Evolutionary conservation across 2,113 vertebrate species (phyloP), one percentile per base, ranked within the genome.

Genomic region (Zosterops borbonicus): DNA sequence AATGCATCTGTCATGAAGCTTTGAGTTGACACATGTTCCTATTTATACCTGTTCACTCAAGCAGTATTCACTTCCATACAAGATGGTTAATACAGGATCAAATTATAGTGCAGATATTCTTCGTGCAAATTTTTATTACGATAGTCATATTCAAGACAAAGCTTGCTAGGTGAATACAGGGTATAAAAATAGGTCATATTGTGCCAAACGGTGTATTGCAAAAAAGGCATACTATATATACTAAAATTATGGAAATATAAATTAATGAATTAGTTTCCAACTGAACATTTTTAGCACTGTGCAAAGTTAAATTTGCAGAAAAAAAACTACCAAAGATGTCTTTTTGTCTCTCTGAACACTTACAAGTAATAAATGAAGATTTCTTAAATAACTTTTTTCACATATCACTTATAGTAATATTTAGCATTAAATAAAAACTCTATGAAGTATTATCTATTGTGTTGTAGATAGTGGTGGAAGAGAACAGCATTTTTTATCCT

Each of bases 11-110:
- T 96, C 94, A 93, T 80, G 79, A 90, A 83, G 75, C 82, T 92
- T 96, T 96, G 94, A 92, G 75, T 49, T 94, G 96, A 97, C 89
- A 96, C 74, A 70, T 91, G 78, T 94, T 96, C 86, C 89, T 88
- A 83, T 92, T 96, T 94, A 93, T 89, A 94, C 73, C 79, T 95
- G 73, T 71, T 94, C 92, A 75, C 69, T 87, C 73, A 91, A 79
- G 59, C n/a, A 93, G 6, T 82, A 59, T 76, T 84, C 81, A 37
- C 33, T 88, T 94, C 65, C 42, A 52, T 42, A 77, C 16, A 80
- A 58, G 55, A 47, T 55, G 35, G 52, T 74, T 84, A 92, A 93
- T 83, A 74, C 46, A 24, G 6, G 62, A 87, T 70, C 55, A 89
- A 67, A 44, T 80, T 80, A 44, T 53, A 55, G 25, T 3, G 0